Evolutionary conservation across 2,113 vertebrate species (phyloP).

Genomic region (Ceratotherium simum): DNA sequence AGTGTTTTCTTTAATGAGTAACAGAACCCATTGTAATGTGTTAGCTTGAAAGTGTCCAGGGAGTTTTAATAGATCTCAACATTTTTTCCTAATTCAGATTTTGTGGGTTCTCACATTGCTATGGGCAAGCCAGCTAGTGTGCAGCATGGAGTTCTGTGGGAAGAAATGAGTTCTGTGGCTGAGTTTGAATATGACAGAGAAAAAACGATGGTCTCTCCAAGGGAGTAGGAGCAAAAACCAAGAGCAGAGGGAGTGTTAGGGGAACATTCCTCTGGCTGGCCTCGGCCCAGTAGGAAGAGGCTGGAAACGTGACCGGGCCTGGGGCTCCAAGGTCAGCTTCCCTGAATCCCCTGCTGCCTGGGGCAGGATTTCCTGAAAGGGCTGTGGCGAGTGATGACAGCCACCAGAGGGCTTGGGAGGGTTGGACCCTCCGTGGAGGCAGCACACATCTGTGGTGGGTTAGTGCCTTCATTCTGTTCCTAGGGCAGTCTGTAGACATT

Average conservation of each 20-base stretch:
- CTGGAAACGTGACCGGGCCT: not conserved
- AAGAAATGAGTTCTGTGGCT: not conserved
- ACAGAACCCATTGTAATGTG: not conserved
- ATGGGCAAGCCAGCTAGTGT: not conserved
- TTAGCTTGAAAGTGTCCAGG: slow-evolving; percentile 30
- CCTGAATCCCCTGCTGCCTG: not conserved
- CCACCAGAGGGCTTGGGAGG: not conserved
- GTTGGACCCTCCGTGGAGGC: not conserved
- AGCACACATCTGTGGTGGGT: rapidly evolving
- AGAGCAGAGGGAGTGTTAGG: not conserved
- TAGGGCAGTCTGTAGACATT: not conserved
- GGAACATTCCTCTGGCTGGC: not conserved
- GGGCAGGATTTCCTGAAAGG: slow-evolving; percentile 2
- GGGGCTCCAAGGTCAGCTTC: not conserved
- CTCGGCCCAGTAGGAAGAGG: not conserved
- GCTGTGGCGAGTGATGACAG: not conserved
- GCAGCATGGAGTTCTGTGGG: not conserved
- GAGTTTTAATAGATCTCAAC: not conserved
- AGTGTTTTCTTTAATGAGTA: slow-evolving; percentile 11
- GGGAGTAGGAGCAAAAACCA: not conserved
- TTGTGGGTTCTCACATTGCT: not conserved
- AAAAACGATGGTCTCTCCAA: not conserved
- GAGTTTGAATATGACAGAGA: not conserved
- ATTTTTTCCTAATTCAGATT: not conserved
- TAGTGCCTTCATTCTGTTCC: not conserved